A percentile compares a stretch with the other conserved stretches of the same genome.
These are phyloP conservation scores for Cryptocephalus moraei DNA, from an alignment of 2,888 invertebrate genomes.

Conservation along the genomic window DNA sequence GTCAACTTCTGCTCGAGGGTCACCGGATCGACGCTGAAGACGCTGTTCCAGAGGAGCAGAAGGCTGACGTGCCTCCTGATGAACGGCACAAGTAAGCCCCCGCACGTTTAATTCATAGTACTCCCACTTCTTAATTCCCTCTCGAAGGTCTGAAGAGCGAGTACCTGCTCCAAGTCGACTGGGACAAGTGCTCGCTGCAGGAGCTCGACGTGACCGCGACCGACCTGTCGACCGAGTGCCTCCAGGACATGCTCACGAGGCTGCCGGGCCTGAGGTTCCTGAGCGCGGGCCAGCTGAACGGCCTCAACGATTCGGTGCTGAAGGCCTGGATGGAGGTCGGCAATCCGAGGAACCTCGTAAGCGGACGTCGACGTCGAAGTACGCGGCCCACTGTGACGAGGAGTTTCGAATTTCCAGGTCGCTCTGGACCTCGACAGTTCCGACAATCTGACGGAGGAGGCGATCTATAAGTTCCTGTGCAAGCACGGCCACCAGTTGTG, in stretches of 20 bases:
- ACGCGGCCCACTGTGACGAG: too few species aligned
- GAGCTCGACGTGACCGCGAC: conserved; percentile 97
- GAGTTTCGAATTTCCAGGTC: conserved; percentile 37
- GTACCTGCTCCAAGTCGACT: conserved; percentile 90
- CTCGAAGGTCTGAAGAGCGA: conserved; percentile 81
- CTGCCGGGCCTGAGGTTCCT: conserved; percentile 80
- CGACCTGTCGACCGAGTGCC: conserved; percentile 86
- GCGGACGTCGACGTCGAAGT: conserved; percentile 3
- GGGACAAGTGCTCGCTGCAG: conserved; percentile 85
- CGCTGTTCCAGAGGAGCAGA: conserved; percentile 85
- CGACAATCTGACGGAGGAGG: conserved; percentile 90
- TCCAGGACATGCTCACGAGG: conserved; percentile 83
- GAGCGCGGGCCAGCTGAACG: conserved; percentile 94
- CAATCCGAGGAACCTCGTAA: conserved; percentile 47
- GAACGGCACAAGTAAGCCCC: conserved; percentile 83
- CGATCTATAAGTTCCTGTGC: conserved; percentile 82
- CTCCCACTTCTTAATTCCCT: conserved; percentile 5
- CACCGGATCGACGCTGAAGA: conserved; percentile 90
- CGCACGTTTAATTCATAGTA: not conserved
- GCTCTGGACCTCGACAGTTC: conserved; percentile 91
- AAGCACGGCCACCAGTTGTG: conserved; percentile 81
- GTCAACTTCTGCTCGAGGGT: conserved; percentile 97
- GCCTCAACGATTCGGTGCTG: conserved; percentile 90
- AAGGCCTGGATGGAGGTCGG: conserved; percentile 88
- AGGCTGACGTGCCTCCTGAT: conserved; percentile 86